Percentiles rank a stretch among this genome's conserved stretches.
These are phyloP conservation scores for Tetramorium bicarinatum DNA, from an alignment of 2,888 invertebrate genomes.

Conservation along the genomic window DNA sequence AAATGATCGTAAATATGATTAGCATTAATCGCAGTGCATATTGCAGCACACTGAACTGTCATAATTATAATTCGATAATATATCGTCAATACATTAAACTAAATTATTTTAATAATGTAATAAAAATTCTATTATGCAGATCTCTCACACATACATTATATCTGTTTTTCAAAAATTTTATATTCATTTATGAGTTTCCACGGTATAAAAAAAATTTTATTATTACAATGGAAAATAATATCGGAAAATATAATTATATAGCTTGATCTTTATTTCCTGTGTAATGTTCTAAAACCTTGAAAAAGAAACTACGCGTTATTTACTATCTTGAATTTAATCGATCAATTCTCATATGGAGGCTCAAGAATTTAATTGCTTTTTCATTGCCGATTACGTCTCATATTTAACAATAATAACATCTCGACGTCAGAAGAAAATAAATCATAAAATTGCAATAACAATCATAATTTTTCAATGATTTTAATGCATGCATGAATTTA, in stretches of 20 bases:
- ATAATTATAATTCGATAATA: conserved; percentile 1
- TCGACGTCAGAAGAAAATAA: background rate
- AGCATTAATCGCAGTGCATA: background rate
- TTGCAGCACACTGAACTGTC: background rate
- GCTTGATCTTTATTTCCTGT: background rate
- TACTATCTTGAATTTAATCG: background rate
- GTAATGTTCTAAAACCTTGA: background rate
- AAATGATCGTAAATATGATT: background rate
- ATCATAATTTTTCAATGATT: background rate
- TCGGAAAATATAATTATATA: background rate
- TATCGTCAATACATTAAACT: background rate
- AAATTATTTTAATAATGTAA: background rate
- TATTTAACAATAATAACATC: background rate
- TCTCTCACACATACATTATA: background rate
- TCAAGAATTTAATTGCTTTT: background rate
- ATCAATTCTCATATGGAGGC: background rate
- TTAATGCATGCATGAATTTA: background rate
- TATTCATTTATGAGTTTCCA: background rate
- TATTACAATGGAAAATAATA: background rate
- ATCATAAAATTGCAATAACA: background rate
- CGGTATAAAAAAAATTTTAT: background rate
- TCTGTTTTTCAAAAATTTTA: background rate
- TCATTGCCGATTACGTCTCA: conserved; percentile 16
- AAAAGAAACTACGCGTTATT: background rate
- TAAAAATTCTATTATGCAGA: background rate